Conservation (phyloP, 64 coral and sea anemone genomes). For the Pachyseris speciosa region DNA sequence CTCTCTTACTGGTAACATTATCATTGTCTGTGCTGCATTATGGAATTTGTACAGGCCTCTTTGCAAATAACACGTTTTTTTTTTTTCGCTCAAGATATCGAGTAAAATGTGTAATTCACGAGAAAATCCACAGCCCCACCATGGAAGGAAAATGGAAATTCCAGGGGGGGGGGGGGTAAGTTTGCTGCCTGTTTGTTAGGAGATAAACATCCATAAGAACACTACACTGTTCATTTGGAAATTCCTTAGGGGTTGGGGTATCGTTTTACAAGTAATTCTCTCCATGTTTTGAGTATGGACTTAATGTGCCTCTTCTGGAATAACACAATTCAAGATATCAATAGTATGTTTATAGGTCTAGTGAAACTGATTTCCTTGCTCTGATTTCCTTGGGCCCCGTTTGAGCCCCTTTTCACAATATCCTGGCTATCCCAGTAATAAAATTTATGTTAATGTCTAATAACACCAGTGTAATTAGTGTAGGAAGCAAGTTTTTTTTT, state of each 20-base stretch:
- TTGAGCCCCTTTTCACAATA: background rate
- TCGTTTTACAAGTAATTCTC: background rate
- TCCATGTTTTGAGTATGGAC: background rate
- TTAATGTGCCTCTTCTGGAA: constrained; percentile 2
- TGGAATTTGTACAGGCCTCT: no score
- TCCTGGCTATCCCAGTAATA: constrained; percentile 8
- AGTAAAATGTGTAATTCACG: no score
- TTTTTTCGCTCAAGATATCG: no score
- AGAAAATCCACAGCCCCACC: no score
- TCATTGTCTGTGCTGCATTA: no score
- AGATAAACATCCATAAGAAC: background rate
- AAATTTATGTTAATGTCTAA: constrained; percentile 17
- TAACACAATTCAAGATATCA: constrained; percentile 12
- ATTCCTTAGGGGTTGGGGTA: background rate
- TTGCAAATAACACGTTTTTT: no score
- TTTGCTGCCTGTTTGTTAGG: background rate
- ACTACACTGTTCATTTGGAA: background rate
- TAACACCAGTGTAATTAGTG: background rate
- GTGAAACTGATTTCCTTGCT: background rate
- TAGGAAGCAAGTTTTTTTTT: no score
- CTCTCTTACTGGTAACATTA: no score
- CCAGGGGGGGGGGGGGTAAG: background rate
- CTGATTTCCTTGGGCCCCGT: background rate
- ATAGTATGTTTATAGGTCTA: constrained; percentile 8
- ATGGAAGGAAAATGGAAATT: background rate